Percentiles rank a stretch among this genome's conserved stretches.
Conservation (phyloP, 1,140 invertebrate genomes). For the Ostrea edulis region DNA sequence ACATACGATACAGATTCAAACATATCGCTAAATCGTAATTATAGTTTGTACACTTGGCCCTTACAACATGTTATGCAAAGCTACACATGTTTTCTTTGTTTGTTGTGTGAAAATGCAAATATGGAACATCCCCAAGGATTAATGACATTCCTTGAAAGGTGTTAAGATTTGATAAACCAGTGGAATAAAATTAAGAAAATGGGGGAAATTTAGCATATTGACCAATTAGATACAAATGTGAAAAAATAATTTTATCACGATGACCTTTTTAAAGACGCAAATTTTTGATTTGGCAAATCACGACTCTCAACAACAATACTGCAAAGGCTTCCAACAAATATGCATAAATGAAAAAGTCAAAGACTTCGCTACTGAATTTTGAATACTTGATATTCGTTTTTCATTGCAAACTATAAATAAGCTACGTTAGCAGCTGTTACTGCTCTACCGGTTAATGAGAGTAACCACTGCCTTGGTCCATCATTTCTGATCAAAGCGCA, state of each 20-base stretch:
- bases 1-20: not conserved
- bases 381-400: not conserved
- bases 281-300: conserved; percentile 37
- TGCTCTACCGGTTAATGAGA: not conserved
- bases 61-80: conserved; percentile 13
- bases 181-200: not conserved
- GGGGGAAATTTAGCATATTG: not conserved
- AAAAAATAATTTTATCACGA: not conserved
- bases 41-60: not conserved
- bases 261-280: conserved; percentile 15
- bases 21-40: not conserved
- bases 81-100: not conserved
- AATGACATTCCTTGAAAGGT: not conserved
- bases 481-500: not conserved
- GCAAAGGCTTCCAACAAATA: not conserved
- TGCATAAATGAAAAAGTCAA: not conserved
- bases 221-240: not conserved
- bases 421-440: not conserved
- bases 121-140: not conserved
- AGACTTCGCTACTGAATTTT: conserved; percentile 5
- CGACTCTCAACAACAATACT: not conserved
- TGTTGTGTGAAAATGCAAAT: conserved; percentile 35
- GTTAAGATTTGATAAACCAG: not conserved
- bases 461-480: not conserved
- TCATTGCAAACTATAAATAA: not conserved